These are phyloP conservation scores for Furnarius figulus DNA, from an alignment of 2,113 vertebrate species.

Conservation along the genomic window DNA sequence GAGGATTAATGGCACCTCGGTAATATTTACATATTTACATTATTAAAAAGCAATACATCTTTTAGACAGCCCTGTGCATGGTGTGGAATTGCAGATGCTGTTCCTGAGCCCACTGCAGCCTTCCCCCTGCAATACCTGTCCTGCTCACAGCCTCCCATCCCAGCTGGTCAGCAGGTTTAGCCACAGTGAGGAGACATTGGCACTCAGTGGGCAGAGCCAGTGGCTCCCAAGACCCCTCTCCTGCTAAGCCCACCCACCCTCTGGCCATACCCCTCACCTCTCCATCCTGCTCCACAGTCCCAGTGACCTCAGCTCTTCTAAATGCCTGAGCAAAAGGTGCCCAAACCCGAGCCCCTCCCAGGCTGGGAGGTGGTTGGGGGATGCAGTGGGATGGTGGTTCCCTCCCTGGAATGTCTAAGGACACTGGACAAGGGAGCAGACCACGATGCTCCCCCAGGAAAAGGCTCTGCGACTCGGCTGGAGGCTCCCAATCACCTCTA, in stretches of 20 bases:
- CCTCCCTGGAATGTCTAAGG: not conserved
- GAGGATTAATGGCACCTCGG: constrained; percentile 64
- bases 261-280: not conserved
- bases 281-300: not conserved
- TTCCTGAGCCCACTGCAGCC: not conserved
- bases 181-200: not conserved
- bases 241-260: not conserved
- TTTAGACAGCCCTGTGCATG: not conserved
- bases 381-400: not conserved
- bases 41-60: constrained; percentile 64
- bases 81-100: constrained; percentile 52
- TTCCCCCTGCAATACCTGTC: not conserved
- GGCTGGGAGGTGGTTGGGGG: not conserved
- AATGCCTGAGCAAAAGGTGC: not conserved
- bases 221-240: not conserved
- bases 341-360: not conserved
- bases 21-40: constrained; percentile 73
- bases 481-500: constrained; percentile 33
- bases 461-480: not conserved
- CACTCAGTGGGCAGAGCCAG: not conserved
- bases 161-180: not conserved
- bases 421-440: accelerated
- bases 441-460: not conserved
- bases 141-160: not conserved
- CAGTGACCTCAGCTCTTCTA: not conserved